phyloP scores from a whole-genome alignment of 2,113 vertebrate genomes.

The Phrynosoma blainvillii region DNA sequence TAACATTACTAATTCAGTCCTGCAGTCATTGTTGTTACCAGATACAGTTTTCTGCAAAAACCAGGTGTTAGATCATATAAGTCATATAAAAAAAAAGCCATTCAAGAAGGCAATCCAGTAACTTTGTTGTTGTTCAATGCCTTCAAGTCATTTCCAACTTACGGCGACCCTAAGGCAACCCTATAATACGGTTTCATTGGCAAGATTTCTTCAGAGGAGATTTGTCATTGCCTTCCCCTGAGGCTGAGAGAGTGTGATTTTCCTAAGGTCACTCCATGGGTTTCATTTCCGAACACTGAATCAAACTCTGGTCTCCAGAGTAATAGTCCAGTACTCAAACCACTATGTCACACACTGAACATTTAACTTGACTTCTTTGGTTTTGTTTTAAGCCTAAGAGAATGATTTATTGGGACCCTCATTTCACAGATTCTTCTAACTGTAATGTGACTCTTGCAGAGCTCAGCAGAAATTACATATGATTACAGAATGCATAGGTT shows the following conservation, averaged over 20 bases:
- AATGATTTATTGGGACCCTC: background rate
- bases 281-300: no score
- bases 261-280: no score
- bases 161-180: no score
- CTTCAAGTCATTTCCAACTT: no score
- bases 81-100: slow-evolving; percentile 10
- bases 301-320: no score
- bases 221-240: no score
- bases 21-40: background rate
- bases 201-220: no score
- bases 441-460: background rate
- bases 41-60: background rate
- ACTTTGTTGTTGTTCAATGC: no score
- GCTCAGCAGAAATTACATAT: background rate
- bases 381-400: background rate
- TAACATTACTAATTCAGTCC: background rate
- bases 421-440: background rate
- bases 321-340: no score
- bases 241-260: no score
- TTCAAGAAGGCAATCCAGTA: background rate
- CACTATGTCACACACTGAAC: background rate
- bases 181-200: no score
- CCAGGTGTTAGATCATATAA: slow-evolving; percentile 6
- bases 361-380: background rate
- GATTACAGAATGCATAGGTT: background rate